Conservation (phyloP, 2,113 vertebrate genomes). For the Nematolebias whitei region DNA sequence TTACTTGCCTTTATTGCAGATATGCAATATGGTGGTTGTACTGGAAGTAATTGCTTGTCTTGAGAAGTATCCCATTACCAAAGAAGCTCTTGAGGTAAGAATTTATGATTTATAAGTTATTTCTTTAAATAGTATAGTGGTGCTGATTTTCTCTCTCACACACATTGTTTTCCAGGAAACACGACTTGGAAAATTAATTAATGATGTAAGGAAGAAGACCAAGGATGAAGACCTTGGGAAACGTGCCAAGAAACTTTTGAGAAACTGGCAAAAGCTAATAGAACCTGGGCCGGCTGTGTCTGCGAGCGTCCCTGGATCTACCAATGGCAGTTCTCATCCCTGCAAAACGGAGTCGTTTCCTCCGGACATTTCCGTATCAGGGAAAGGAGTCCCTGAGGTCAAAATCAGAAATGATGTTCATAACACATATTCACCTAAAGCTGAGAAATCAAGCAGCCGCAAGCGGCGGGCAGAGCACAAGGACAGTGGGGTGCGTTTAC, state of each 20-base stretch:
- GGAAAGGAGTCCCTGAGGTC: constrained; percentile 85
- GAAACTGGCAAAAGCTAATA: constrained; percentile 97
- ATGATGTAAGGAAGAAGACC: constrained; percentile 97
- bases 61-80: constrained; percentile 98
- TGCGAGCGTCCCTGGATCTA: constrained; percentile 78
- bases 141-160: background rate
- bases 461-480: constrained; percentile 89
- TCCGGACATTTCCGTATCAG: constrained; percentile 68
- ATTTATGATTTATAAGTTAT: background rate
- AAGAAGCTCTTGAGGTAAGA: constrained; percentile 97
- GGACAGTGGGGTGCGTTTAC: constrained; percentile 86
- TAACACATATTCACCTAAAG: constrained; percentile 88
- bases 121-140: background rate
- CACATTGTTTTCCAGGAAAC: constrained; percentile 84
- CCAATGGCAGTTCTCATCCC: constrained; percentile 89
- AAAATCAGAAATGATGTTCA: constrained; percentile 92
- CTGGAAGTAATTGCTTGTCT: constrained; percentile 96
- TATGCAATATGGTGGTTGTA: constrained; percentile 98
- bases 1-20: constrained; percentile 74
- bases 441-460: constrained; percentile 86
- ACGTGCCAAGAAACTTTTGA: constrained; percentile 94
- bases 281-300: constrained; percentile 86
- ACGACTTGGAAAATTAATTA: constrained; percentile 96
- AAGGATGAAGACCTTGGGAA: constrained; percentile 97
- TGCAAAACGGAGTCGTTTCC: constrained; percentile 85